Evolutionary conservation across 1,140 invertebrate species (phyloP).

Genomic region (Teleogryllus occipitalis): DNA sequence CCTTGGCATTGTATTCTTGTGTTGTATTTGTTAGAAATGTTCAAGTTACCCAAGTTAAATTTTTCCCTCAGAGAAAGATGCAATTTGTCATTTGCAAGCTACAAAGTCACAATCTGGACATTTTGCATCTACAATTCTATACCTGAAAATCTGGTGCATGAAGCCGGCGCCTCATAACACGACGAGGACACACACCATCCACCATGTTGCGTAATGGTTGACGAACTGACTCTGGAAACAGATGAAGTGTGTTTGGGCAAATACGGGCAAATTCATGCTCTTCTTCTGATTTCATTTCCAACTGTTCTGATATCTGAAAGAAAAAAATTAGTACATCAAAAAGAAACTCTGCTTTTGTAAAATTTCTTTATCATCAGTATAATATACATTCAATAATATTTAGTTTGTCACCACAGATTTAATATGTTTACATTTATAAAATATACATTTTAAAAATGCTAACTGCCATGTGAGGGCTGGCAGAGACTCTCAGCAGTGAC

Average conservation of each 20-base stretch:
- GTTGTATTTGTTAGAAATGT: no score
- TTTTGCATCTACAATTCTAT: not conserved
- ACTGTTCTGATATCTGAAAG: conserved; percentile 15
- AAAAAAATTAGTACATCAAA: not conserved
- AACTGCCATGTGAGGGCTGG: conserved; percentile 34
- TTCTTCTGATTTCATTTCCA: conserved; percentile 26
- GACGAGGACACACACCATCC: conserved; percentile 65
- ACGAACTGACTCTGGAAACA: conserved; percentile 70
- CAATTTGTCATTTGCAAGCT: not conserved
- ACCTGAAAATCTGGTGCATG: conserved; percentile 65
- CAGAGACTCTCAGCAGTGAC: no score
- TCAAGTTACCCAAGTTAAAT: not conserved
- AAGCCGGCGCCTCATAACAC: conserved; percentile 48
- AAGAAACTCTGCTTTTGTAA: not conserved
- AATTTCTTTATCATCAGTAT: conserved; percentile 25
- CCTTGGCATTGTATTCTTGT: no score
- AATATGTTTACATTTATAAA: conserved; percentile 28
- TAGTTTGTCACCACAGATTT: no score
- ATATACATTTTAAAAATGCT: conserved; percentile 48
- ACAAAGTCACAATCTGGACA: no score
- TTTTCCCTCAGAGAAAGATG: not conserved
- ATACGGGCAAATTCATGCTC: conserved; percentile 53
- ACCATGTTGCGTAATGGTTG: conserved; percentile 76
- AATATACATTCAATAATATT: no score
- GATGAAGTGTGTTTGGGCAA: conserved; percentile 75